Base-by-base conservation (phyloP, 2,888 invertebrate species). In the Itoplectis maculator region DNA sequence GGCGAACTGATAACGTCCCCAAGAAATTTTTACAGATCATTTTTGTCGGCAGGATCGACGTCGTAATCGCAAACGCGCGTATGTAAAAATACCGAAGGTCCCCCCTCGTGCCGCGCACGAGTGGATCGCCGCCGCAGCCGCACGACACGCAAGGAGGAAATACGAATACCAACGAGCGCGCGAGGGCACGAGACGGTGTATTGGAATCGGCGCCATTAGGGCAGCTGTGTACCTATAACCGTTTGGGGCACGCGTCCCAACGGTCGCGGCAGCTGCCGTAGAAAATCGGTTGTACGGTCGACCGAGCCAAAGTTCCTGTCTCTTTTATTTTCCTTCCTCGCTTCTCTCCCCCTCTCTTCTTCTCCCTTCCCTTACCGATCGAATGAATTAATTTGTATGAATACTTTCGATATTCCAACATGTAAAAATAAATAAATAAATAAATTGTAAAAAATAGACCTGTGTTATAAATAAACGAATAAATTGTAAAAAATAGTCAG, bases 191-290 rank as follows among this genome's bases (percentile, higher is more conserved):
- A 63, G 18, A 56, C 69, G 61, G 47, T n/a, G n/a, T 65, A 66
- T 77, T 66, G 74, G 69, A 61, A 73, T 78, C 74, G 80, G 37
- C 63, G 47, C 42, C 69, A 69, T 73, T 75, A 70, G 66, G 56
- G 82, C 86, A 86, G 84, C 81, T 86, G 80, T 86, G 80, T 65
- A 76, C 65, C 73, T 56, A n/a, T n/a, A n/a, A 76, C 76, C 89
- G 87, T 88, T 88, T 84, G 87, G 87, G 90, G 90, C 92, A 91
- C 92, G 92, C 90, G 92, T 90, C 91, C 87, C 91, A 92, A 92
- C 92, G 91, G 92, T 91, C 90, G 89, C 86, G 74, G 89, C 92
- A 92, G 92, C 91, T 92, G 92, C 88, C 87, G 18, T 88, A 88
- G 85, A 88, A 90, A 90, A 90, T 89, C 85, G 77, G 9, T 42